Evolutionary conservation across 2,113 vertebrate species (phyloP).

Genomic region (Lasiurus cinereus): DNA sequence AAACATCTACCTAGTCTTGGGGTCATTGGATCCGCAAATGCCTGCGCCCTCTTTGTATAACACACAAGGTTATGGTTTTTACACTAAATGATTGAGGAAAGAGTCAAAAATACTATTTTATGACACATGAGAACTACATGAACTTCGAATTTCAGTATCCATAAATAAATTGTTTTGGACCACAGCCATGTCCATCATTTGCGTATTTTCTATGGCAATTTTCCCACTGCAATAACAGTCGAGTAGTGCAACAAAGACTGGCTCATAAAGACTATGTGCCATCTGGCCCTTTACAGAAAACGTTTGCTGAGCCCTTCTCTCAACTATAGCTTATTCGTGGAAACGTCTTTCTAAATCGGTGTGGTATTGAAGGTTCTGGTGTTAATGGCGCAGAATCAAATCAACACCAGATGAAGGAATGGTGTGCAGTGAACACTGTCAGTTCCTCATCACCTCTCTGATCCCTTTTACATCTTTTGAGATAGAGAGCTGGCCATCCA

Average conservation of each 20-base stretch:
- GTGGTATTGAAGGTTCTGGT: not conserved
- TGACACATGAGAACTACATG: not conserved
- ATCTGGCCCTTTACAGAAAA: not conserved
- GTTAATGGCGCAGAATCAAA: slow-evolving; percentile 13
- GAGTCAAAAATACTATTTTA: slow-evolving; percentile 11
- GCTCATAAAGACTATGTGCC: not conserved
- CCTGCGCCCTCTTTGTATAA: not conserved
- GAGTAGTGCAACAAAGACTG: not conserved
- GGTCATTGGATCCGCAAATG: not conserved
- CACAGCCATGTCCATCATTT: not conserved
- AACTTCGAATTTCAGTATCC: slow-evolving; percentile 37
- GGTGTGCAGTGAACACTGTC: not conserved
- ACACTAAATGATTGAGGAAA: not conserved
- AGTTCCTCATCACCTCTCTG: not conserved
- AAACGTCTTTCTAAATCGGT: slow-evolving; percentile 37
- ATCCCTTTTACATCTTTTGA: not conserved
- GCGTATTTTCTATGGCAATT: not conserved
- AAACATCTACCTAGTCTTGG: not conserved
- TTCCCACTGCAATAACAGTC: not conserved
- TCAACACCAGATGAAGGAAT: not conserved
- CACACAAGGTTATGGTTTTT: not conserved
- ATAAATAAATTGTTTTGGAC: slow-evolving; percentile 42
- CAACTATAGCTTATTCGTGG: not conserved
- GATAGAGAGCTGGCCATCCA: not conserved
- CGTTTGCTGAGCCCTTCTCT: not conserved